Evolutionary conservation across 2,113 vertebrate genomes (phyloP), one percentile per base, ranked within the genome.

Genomic region (Nycticorax nycticorax): DNA sequence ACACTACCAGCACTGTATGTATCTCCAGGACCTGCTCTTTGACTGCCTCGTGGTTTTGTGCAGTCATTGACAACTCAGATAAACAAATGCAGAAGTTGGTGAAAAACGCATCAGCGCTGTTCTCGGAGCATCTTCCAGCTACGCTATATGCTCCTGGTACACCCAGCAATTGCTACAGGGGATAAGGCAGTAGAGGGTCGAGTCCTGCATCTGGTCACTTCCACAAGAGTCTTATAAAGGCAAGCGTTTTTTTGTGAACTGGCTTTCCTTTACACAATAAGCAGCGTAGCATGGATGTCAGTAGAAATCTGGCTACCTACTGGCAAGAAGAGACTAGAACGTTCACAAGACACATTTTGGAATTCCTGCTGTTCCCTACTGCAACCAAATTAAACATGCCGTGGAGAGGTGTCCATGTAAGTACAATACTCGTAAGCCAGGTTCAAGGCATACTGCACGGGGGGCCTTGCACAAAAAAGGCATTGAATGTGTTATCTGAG

Each of bases 141-240:
- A 55, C 8, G 27, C 59, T 57, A 13, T 4, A 47, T 0, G 2
- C 53, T 77, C 28, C 69, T 28, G 41, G 30, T 18, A 55, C 23
- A 64, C 52, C n/a, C 53, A 74, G 52, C 30, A 72, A 55, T 76
- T 45, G 52, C 71, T 67, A 93, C 67, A 80, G 63, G 32, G 37
- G 12, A 52, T 87, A 93, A 97, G 96, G 95, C 95, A 96, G 81
- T 26, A 92, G 66, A 94, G 22, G 79, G 92, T 68, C 3, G 3
- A 57, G 45, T 97, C 69, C 84, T 43, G 9, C 76, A 52, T 33
- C 84, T 80, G 57, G 57, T 89, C 69, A 50, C 53, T 35, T 92
- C 64, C 68, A 87, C 45, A 45, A 48, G 52, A 92, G 37, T 67
- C 62, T 94, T 47, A 79, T 3, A 53, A 85, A 97, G 92, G 82